These are phyloP conservation scores for Minunthozetes semirufus DNA, from an alignment of 2,888 invertebrate genomes.

Conservation along the genomic window DNA sequence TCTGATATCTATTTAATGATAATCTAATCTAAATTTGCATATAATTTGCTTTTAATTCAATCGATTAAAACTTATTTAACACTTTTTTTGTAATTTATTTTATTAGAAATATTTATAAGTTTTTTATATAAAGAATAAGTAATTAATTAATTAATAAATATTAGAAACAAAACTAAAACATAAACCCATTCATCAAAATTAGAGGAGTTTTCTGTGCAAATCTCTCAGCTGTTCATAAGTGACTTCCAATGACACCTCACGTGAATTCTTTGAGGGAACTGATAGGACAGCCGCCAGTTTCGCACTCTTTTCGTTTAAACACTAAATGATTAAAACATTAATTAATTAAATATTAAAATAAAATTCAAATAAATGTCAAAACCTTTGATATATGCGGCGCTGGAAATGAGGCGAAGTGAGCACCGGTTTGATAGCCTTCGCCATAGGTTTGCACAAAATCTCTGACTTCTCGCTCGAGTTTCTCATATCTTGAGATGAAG, in stretches of 20 bases:
- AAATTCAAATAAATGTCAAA: background rate
- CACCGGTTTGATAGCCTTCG: slow-evolving; percentile 30
- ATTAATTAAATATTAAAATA: background rate
- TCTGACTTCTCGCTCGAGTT: slow-evolving; percentile 22
- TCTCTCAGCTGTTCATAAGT: slow-evolving; percentile 12
- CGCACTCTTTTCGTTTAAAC: slow-evolving; percentile 15
- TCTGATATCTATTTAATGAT: background rate
- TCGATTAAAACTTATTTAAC: background rate
- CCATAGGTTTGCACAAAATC: slow-evolving; percentile 21
- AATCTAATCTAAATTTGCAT: background rate
- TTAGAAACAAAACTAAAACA: background rate
- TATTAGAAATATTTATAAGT: background rate
- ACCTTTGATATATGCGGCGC: slow-evolving; percentile 37
- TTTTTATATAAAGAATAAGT: background rate
- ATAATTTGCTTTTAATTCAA: too few relatives aligned
- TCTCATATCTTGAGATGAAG: slow-evolving; percentile 20
- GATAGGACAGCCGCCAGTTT: slow-evolving; percentile 17
- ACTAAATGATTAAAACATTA: background rate
- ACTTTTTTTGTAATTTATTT: too few relatives aligned
- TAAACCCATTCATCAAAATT: background rate
- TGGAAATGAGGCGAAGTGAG: slow-evolving; percentile 28
- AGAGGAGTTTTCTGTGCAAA: slow-evolving; percentile 16
- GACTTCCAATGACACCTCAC: slow-evolving; percentile 1
- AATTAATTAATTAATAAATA: background rate
- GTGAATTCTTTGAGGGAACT: background rate